These are phyloP conservation scores for Oscheius onirici DNA, from an alignment of 2,888 invertebrate genomes.

Conservation along the genomic window DNA sequence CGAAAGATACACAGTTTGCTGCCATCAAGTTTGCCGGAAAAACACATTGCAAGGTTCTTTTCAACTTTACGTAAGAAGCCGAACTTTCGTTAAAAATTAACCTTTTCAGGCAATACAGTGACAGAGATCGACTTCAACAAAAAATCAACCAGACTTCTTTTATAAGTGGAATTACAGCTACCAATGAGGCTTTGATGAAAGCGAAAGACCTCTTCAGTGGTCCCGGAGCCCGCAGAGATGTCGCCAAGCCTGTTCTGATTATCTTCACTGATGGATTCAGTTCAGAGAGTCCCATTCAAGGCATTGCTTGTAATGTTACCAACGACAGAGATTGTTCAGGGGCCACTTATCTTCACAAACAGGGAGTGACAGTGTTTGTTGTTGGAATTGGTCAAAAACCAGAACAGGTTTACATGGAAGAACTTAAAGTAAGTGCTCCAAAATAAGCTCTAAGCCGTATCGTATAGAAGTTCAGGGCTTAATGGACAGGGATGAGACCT, in stretches of 20 bases:
- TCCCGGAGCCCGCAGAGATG: slow-evolving; percentile 7
- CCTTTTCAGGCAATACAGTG: neutral
- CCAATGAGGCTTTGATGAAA: slow-evolving; percentile 42
- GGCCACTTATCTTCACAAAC: slow-evolving; percentile 35
- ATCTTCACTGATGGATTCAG: slow-evolving; percentile 51
- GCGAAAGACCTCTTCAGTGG: slow-evolving; percentile 36
- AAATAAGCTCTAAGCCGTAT: too few relatives aligned
- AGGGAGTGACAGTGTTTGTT: slow-evolving; percentile 39
- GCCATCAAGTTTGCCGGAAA: slow-evolving; percentile 46
- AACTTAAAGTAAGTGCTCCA: slow-evolving; percentile 34
- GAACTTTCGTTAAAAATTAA: neutral
- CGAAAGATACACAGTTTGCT: slow-evolving; percentile 40
- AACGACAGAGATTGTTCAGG: slow-evolving; percentile 14
- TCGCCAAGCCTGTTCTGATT: slow-evolving; percentile 35
- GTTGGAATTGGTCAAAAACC: slow-evolving; percentile 39
- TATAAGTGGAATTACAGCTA: slow-evolving; percentile 47
- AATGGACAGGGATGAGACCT: too few relatives aligned
- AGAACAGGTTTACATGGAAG: slow-evolving; percentile 39
- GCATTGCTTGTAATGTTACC: neutral
- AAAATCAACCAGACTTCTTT: slow-evolving; percentile 36
- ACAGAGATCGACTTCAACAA: neutral
- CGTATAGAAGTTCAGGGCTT: too few relatives aligned
- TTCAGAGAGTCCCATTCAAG: slow-evolving; percentile 43
- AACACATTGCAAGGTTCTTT: slow-evolving; percentile 34
- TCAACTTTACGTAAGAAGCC: slow-evolving; percentile 31